These are phyloP conservation scores for Drosophila grimshawi DNA, from an alignment of 1,140 invertebrate genomes.

Conservation along the genomic window DNA sequence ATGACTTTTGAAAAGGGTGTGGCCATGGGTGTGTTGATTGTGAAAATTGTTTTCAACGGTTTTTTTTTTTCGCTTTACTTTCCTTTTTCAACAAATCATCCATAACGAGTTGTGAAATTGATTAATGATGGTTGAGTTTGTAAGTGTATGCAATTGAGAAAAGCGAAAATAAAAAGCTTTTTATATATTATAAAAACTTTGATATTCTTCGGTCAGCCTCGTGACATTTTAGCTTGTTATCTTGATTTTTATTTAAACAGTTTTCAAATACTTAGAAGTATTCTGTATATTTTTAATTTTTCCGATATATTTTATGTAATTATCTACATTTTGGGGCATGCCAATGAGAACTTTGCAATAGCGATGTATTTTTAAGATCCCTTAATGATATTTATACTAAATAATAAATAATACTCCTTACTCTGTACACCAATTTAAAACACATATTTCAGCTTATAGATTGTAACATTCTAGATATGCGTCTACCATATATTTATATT, in stretches of 20 bases:
- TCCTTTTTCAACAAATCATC: slow-evolving; percentile 40
- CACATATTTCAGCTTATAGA: slow-evolving; percentile 59
- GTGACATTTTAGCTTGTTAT: not conserved
- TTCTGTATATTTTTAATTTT: not conserved
- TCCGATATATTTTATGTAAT: not conserved
- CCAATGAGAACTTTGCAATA: slow-evolving; percentile 70
- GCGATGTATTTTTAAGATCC: slow-evolving; percentile 10
- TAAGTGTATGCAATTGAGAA: slow-evolving; percentile 19
- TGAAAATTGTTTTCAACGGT: slow-evolving; percentile 46
- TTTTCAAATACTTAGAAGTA: not conserved
- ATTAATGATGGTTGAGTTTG: slow-evolving; percentile 45
- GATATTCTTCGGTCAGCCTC: not conserved
- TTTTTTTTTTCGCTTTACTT: not conserved
- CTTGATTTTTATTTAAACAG: not conserved
- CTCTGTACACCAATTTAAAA: slow-evolving; percentile 1
- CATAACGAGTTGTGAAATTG: slow-evolving; percentile 50
- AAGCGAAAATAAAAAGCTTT: not conserved
- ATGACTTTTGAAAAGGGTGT: slow-evolving; percentile 18
- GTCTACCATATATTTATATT: slow-evolving; percentile 56
- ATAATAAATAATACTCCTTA: slow-evolving; percentile 9
- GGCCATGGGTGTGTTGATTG: slow-evolving; percentile 26
- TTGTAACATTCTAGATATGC: slow-evolving; percentile 47
- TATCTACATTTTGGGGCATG: not conserved
- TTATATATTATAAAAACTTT: slow-evolving; percentile 8
- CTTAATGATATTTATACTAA: slow-evolving; percentile 1